These are phyloP conservation scores for Pogonomyrmex barbatus DNA, from an alignment of 1,140 invertebrate species.

Conservation along the genomic window DNA sequence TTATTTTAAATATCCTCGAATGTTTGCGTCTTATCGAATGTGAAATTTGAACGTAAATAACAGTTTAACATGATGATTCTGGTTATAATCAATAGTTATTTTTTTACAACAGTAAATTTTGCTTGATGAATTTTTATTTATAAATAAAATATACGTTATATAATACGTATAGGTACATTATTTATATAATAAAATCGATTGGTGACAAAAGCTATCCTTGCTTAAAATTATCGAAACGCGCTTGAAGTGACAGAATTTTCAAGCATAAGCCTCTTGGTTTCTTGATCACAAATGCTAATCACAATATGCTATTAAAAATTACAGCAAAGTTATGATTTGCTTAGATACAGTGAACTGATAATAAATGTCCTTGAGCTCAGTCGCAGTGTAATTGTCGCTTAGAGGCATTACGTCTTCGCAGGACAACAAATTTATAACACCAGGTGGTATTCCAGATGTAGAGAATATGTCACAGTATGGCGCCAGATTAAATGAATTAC, in stretches of 20 bases:
- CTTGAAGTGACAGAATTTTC: too few relatives aligned
- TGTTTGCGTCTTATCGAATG: not conserved
- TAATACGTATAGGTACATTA: too few relatives aligned
- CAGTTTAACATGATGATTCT: not conserved
- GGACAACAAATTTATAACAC: slow-evolving; percentile 15
- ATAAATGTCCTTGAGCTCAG: not conserved
- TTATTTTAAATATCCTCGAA: not conserved
- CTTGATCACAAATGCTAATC: too few relatives aligned
- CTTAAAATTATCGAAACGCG: not conserved
- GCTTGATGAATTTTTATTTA: not conserved
- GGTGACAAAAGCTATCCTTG: not conserved
- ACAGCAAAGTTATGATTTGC: not conserved
- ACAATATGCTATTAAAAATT: too few relatives aligned
- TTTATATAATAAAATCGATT: not conserved
- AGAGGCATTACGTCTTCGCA: not conserved
- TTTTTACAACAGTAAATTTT: not conserved
- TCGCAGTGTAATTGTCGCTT: not conserved
- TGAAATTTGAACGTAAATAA: not conserved
- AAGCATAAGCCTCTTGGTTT: too few relatives aligned
- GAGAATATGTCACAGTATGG: slow-evolving; percentile 3
- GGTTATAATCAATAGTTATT: not conserved
- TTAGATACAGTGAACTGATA: not conserved
- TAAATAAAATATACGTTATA: too few relatives aligned
- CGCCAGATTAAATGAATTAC: not conserved
- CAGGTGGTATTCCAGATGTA: not conserved